A percentile compares a stretch with the other conserved stretches of the same genome.
phyloP scores from a whole-genome alignment of 2,888 invertebrate genomes.

The Idaea dimidiata region DNA sequence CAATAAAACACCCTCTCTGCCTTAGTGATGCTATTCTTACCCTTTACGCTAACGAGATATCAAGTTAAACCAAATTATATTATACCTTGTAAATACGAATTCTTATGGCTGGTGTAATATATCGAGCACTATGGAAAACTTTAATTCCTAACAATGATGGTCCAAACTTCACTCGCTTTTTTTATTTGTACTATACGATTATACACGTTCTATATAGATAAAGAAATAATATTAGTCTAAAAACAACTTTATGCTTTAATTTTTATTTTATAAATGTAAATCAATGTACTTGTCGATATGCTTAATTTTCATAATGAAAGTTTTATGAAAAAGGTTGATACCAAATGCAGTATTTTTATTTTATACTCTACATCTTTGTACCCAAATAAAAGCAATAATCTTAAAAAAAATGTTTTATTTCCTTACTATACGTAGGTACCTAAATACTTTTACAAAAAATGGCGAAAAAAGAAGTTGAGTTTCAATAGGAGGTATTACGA shows the following conservation, averaged over 20 bases:
- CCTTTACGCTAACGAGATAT: slow-evolving; percentile 68
- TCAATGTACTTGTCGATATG: slow-evolving; percentile 74
- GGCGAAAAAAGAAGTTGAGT: background rate
- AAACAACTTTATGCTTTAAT: slow-evolving; percentile 74
- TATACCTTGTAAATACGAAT: slow-evolving; percentile 72
- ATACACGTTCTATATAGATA: slow-evolving; percentile 78
- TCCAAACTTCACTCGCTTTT: slow-evolving; percentile 79
- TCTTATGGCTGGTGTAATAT: slow-evolving; percentile 69
- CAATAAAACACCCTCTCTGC: slow-evolving; percentile 78
- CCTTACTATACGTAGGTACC: background rate
- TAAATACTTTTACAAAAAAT: background rate
- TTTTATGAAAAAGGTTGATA: slow-evolving; percentile 76
- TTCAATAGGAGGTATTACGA: slow-evolving; percentile 1
- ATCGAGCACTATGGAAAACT: slow-evolving; percentile 76
- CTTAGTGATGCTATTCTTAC: slow-evolving; percentile 77
- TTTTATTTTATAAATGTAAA: slow-evolving; percentile 71
- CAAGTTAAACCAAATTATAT: slow-evolving; percentile 62
- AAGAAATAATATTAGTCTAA: slow-evolving; percentile 64
- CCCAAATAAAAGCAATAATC: slow-evolving; percentile 78
- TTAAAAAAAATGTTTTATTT: slow-evolving; percentile 42
- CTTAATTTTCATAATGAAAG: slow-evolving; percentile 78
- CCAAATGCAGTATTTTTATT: slow-evolving; percentile 81
- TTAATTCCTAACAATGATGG: slow-evolving; percentile 80
- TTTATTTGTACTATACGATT: slow-evolving; percentile 78
- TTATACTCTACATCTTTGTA: slow-evolving; percentile 79